Evolutionary conservation across 2,888 invertebrate genomes (phyloP).

Genomic region (Slavum lentiscoides): DNA sequence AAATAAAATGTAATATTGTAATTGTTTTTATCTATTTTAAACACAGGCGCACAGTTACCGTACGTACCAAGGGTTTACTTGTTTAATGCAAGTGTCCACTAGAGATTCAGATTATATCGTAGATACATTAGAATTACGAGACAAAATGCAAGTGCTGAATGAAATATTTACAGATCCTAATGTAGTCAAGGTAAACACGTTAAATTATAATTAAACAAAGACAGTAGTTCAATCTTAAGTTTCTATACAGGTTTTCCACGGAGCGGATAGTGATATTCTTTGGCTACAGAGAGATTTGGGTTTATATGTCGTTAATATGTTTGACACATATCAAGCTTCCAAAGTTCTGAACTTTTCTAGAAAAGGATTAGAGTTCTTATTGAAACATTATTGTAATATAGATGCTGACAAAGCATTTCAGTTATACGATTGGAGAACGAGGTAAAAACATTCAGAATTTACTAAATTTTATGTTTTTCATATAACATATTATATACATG

Average conservation of each 20-base stretch:
- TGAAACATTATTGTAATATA: conserved; percentile 77
- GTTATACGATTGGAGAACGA: conserved; percentile 91
- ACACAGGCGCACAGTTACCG: conserved; percentile 84
- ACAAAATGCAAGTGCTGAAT: conserved; percentile 80
- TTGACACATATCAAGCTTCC: conserved; percentile 92
- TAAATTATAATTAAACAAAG: too few relatives aligned
- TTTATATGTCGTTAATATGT: conserved; percentile 93
- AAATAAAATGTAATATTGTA: background rate
- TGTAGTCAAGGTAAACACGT: conserved; percentile 75
- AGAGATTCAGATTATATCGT: conserved; percentile 80
- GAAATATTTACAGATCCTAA: conserved; percentile 86
- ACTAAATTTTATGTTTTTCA: background rate
- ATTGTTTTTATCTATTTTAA: background rate
- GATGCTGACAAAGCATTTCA: conserved; percentile 88
- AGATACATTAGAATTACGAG: conserved; percentile 82
- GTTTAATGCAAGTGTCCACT: conserved; percentile 93
- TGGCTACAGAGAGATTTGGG: conserved; percentile 97
- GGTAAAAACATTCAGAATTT: conserved; percentile 60
- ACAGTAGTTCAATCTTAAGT: background rate
- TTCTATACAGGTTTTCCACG: conserved; percentile 78
- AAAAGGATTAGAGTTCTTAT: conserved; percentile 76
- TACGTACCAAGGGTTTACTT: conserved; percentile 91
- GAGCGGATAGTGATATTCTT: conserved; percentile 81
- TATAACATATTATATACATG: background rate
- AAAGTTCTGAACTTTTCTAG: conserved; percentile 71